Percentiles rank a stretch among this genome's conserved stretches.
phyloP scores from a whole-genome alignment of 2,113 vertebrate species.

The Pterocles burchelli region DNA sequence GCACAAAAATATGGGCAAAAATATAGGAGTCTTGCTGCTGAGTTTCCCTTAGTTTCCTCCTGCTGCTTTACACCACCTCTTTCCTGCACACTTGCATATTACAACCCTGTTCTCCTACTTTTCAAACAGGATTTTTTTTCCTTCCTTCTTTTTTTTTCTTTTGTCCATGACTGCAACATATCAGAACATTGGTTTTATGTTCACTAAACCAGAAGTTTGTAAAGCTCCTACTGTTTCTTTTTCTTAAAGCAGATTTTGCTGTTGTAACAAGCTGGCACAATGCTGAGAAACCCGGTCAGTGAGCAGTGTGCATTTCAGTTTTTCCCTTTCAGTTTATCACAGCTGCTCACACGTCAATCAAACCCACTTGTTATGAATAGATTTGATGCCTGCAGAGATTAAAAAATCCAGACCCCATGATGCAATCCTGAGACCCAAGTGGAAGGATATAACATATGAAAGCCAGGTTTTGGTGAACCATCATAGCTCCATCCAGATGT shows the following conservation, averaged over 20 bases:
- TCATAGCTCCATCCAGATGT: neutral
- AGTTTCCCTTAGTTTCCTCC: neutral
- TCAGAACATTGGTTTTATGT: neutral
- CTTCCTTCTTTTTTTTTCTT: neutral
- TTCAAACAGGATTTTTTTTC: neutral
- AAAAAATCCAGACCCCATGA: neutral
- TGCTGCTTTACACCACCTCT: neutral
- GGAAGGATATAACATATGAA: neutral
- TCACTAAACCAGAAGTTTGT: neutral
- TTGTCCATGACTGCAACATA: neutral
- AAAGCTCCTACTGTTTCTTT: neutral
- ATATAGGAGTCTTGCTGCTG: neutral
- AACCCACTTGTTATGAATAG: neutral
- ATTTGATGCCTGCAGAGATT: neutral
- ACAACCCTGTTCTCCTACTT: neutral
- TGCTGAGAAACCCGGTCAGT: neutral
- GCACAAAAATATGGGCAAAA: neutral
- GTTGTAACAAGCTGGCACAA: neutral
- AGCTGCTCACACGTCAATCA: neutral
- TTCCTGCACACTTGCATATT: neutral
- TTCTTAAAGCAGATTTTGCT: neutral
- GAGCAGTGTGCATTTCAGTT: neutral
- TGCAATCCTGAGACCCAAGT: neutral
- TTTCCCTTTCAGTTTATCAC: neutral
- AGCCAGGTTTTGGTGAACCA: neutral